Percentiles rank a stretch among this genome's conserved stretches.
Evolutionary conservation across 2,113 vertebrate genomes (phyloP).

Genomic region (Hylia prasina): DNA sequence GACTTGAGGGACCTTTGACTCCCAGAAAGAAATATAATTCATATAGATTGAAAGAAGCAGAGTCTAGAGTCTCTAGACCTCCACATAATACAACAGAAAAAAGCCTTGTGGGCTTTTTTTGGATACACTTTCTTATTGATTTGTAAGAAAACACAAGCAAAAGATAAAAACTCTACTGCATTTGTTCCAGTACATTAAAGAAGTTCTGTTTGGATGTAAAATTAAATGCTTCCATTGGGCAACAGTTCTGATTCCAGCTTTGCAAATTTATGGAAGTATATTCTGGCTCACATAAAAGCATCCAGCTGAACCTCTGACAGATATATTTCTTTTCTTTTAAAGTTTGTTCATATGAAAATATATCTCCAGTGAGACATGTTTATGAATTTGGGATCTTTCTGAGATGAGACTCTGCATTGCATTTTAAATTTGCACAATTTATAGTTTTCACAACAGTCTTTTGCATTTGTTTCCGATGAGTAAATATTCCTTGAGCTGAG

Average conservation of each 20-base stretch:
- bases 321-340: slow-evolving; percentile 15
- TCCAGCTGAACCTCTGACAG: slow-evolving; percentile 11
- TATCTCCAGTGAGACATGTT: not conserved
- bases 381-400: slow-evolving; percentile 14
- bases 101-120: not conserved
- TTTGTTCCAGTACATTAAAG: not conserved
- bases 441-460: not conserved
- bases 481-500: not conserved
- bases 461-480: slow-evolving; percentile 15
- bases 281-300: slow-evolving; percentile 20
- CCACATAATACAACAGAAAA: not conserved
- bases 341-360: not conserved
- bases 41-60: not conserved
- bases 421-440: slow-evolving; percentile 8
- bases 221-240: slow-evolving; percentile 50
- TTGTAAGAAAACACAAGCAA: not conserved
- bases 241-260: not conserved
- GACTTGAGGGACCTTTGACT: not conserved
- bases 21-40: not conserved
- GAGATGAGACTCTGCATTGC: not conserved
- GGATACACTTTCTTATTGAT: rapidly evolving
- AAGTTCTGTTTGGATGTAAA: not conserved
- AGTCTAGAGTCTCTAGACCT: not conserved
- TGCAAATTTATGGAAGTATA: slow-evolving; percentile 16
- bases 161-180: not conserved